Evolutionary conservation across 2,888 invertebrate genomes (phyloP).

Genomic region (Tachina fera): DNA sequence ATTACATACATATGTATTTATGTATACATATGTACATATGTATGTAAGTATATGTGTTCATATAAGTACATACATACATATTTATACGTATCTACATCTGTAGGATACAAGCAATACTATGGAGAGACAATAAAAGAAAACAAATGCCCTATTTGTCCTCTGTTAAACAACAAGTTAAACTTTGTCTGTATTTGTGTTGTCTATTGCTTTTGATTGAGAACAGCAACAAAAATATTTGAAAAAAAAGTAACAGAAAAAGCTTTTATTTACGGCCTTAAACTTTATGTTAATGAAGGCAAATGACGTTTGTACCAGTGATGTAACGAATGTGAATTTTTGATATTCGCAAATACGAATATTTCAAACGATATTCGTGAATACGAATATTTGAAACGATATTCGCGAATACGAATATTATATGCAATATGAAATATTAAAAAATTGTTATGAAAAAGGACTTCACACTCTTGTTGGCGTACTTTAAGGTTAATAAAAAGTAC

Average conservation of each 20-base stretch:
- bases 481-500: too few relatives aligned
- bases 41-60: too few relatives aligned
- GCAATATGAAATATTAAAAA: too few relatives aligned
- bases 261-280: slow-evolving; percentile 30
- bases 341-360: too few relatives aligned
- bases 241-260: slow-evolving; percentile 14
- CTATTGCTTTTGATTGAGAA: background rate
- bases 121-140: slow-evolving; percentile 4
- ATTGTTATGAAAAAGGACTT: too few relatives aligned
- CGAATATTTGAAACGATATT: too few relatives aligned
- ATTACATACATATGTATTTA: background rate
- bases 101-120: background rate
- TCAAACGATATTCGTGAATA: too few relatives aligned
- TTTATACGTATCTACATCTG: background rate
- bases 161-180: slow-evolving; percentile 40
- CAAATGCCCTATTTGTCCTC: slow-evolving; percentile 66
- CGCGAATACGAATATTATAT: too few relatives aligned
- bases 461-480: too few relatives aligned
- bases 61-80: too few relatives aligned
- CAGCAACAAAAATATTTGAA: background rate
- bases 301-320: slow-evolving; percentile 29
- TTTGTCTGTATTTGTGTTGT: slow-evolving; percentile 9
- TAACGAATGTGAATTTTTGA: too few relatives aligned
- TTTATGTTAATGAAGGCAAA: slow-evolving; percentile 32
- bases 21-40: too few relatives aligned